Conservation (phyloP, 1,140 invertebrate genomes). For the Caenorhabditis brenneri region DNA sequence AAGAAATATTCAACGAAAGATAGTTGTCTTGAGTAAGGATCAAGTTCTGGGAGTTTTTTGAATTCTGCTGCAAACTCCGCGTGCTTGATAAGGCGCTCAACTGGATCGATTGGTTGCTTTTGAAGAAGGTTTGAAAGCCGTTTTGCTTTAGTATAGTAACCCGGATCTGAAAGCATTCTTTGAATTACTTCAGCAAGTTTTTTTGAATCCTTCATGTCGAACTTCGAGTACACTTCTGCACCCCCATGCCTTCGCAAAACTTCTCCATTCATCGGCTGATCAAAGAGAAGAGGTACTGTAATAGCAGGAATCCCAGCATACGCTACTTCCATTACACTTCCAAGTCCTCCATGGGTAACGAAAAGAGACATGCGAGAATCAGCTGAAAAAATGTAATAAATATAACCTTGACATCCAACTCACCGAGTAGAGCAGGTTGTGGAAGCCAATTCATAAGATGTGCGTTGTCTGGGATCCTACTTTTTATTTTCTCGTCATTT, state of each 20-base stretch:
- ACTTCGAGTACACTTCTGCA: slow-evolving; percentile 45
- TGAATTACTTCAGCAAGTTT: slow-evolving; percentile 16
- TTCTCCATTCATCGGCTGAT: slow-evolving; percentile 58
- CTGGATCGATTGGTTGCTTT: slow-evolving; percentile 20
- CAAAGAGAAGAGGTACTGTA: slow-evolving; percentile 56
- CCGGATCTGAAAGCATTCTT: slow-evolving; percentile 27
- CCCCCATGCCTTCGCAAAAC: slow-evolving; percentile 51
- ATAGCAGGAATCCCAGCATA: not conserved
- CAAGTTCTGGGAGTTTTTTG: not conserved
- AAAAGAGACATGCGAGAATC: slow-evolving; percentile 15
- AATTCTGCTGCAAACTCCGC: slow-evolving; percentile 44
- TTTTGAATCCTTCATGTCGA: slow-evolving; percentile 20
- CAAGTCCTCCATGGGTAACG: slow-evolving; percentile 16
- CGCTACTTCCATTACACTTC: slow-evolving; percentile 19
- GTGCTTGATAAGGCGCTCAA: slow-evolving; percentile 5
- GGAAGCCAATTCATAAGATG: not conserved
- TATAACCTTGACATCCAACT: not conserved
- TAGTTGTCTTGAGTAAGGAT: slow-evolving; percentile 18
- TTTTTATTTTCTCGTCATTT: not conserved
- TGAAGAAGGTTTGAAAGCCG: slow-evolving; percentile 21
- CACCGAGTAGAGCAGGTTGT: not conserved
- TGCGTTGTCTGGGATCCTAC: not conserved
- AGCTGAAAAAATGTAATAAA: not conserved
- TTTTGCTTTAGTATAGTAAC: not conserved
- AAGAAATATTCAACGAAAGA: slow-evolving; percentile 10